Conservation (phyloP, 2,113 vertebrate species). For the Xenopus tropicalis region UCB_Xtro_10.0 CM004446.2:147214501-147215000, state of each 20-base stretch:
- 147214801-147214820: not conserved
- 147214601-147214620: constrained; percentile 31
- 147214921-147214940: no score
- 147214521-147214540: constrained; percentile 41
- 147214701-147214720: constrained; percentile 30
- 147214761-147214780: not conserved
- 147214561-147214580: constrained; percentile 22
- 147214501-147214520: constrained; percentile 36
- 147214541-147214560: constrained; percentile 15
- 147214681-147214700: not conserved
- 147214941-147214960: no score
- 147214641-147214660: constrained; percentile 31
- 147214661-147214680: constrained; percentile 17
- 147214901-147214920: no score
- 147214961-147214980: no score
- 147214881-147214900: no score
- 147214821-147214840: not conserved
- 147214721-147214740: not conserved
- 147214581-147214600: constrained; percentile 35
- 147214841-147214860: no score
- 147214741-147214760: not conserved
- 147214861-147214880: no score
- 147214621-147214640: constrained; percentile 32
- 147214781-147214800: not conserved
- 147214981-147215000: no score